Percentiles rank a stretch among this genome's conserved stretches.
Evolutionary conservation across 1,140 invertebrate species (phyloP).

Genomic region (Meloidogyne chitwoodi): DNA sequence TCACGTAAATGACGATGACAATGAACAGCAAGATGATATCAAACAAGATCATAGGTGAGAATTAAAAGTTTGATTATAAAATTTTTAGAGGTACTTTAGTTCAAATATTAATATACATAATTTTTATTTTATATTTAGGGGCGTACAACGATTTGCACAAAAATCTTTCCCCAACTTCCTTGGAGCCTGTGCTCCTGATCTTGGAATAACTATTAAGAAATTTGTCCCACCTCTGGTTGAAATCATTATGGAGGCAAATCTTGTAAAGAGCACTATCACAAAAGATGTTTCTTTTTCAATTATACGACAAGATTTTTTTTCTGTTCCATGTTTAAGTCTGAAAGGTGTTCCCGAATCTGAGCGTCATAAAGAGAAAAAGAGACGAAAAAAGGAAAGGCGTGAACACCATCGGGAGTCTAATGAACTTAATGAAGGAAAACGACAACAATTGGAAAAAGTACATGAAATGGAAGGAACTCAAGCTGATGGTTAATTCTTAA

Average conservation of each 20-base stretch:
- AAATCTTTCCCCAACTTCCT: constrained; percentile 12
- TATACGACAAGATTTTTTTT: neutral
- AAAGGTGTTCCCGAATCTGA: neutral
- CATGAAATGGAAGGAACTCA: constrained; percentile 3
- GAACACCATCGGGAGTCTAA: neutral
- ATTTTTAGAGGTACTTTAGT: too few relatives aligned
- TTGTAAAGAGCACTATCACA: neutral
- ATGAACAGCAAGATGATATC: neutral
- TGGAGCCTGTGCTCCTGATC: neutral
- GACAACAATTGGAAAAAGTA: neutral
- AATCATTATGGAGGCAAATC: neutral
- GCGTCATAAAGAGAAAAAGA: neutral
- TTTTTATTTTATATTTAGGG: too few relatives aligned
- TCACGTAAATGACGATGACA: neutral
- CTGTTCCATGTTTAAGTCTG: neutral
- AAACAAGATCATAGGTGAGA: neutral
- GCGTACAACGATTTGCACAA: neutral
- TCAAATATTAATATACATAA: too few relatives aligned
- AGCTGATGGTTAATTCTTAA: neutral
- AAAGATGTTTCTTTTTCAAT: neutral
- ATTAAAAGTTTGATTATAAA: neutral
- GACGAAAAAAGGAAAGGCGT: constrained; percentile 14
- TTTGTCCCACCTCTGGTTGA: constrained; percentile 5
- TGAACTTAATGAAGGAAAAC: neutral
- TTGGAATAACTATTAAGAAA: constrained; percentile 4